A percentile compares a stretch with the other conserved stretches of the same genome.
Evolutionary conservation across 2,888 invertebrate species (phyloP).

Genomic region (Baccha elongata): DNA sequence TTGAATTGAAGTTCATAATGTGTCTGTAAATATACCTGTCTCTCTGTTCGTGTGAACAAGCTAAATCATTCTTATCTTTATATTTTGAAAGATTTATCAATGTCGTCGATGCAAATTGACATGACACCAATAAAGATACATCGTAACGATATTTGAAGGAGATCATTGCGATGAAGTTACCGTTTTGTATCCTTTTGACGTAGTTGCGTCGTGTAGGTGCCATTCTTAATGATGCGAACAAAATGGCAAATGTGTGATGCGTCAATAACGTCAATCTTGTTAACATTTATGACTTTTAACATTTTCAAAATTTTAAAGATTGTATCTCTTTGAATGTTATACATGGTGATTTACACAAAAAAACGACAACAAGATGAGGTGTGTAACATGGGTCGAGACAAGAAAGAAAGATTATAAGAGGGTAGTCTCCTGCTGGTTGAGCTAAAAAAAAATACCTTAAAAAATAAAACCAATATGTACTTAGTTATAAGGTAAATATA

Average conservation of each 20-base stretch:
- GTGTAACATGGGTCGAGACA: too few species aligned
- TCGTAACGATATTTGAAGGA: background rate
- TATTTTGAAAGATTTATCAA: slow-evolving; percentile 62
- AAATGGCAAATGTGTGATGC: slow-evolving; percentile 35
- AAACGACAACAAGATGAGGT: too few species aligned
- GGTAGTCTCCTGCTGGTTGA: too few species aligned
- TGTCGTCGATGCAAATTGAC: slow-evolving; percentile 63
- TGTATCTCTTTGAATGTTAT: too few species aligned
- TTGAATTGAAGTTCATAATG: background rate
- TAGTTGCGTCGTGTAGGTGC: slow-evolving; percentile 17
- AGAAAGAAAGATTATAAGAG: too few species aligned
- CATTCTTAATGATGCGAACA: slow-evolving; percentile 31
- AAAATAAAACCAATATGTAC: too few species aligned
- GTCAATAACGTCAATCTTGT: too few species aligned
- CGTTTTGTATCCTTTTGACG: background rate
- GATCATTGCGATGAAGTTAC: background rate
- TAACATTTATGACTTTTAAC: too few species aligned
- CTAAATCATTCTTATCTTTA: slow-evolving; percentile 53
- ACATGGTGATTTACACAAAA: too few species aligned
- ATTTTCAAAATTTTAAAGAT: too few species aligned
- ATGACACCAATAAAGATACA: slow-evolving; percentile 15
- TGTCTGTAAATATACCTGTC: background rate
- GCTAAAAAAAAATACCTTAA: too few species aligned
- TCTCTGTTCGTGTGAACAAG: slow-evolving; percentile 27
- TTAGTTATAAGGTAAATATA: too few species aligned